Percentiles rank a stretch among this genome's conserved stretches.
Conservation (phyloP, 2,888 invertebrate genomes). For the Pristionchus arcanus region DNA sequence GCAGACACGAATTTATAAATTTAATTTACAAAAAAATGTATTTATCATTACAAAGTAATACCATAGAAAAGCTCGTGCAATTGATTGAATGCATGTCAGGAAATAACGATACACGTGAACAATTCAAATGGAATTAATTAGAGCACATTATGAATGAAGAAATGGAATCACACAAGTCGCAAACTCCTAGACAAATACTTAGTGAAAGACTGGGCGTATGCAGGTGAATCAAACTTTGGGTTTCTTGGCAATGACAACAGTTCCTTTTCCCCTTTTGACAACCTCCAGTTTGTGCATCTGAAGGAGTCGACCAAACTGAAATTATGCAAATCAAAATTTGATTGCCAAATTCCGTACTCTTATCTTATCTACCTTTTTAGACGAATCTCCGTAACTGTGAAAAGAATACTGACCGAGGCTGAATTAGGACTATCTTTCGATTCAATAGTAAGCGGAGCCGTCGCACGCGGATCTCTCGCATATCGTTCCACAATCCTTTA, state of each 20-base stretch:
- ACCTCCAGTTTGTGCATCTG: constrained; percentile 69
- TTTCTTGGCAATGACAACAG: constrained; percentile 62
- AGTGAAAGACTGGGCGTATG: neutral
- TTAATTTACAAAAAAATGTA: too few species aligned
- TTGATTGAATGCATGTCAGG: neutral
- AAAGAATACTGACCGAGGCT: constrained; percentile 1
- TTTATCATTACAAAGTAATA: neutral
- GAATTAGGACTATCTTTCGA: constrained; percentile 45
- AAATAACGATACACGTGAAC: neutral
- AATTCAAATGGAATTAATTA: neutral
- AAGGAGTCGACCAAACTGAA: constrained; percentile 66
- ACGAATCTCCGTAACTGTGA: neutral
- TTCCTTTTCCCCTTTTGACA: constrained; percentile 63
- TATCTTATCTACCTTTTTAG: too few species aligned
- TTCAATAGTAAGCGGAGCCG: constrained; percentile 41
- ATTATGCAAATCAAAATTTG: neutral
- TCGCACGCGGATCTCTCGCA: constrained; percentile 27
- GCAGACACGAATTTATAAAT: neutral
- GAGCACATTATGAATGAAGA: neutral
- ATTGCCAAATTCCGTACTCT: neutral
- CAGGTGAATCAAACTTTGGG: constrained; percentile 11
- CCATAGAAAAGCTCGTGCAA: neutral
- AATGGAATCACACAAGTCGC: neutral
- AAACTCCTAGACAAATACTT: neutral
- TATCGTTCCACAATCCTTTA: constrained; percentile 47